Conservation (phyloP, 2,113 vertebrate genomes). For the Ifrita kowaldi region DNA sequence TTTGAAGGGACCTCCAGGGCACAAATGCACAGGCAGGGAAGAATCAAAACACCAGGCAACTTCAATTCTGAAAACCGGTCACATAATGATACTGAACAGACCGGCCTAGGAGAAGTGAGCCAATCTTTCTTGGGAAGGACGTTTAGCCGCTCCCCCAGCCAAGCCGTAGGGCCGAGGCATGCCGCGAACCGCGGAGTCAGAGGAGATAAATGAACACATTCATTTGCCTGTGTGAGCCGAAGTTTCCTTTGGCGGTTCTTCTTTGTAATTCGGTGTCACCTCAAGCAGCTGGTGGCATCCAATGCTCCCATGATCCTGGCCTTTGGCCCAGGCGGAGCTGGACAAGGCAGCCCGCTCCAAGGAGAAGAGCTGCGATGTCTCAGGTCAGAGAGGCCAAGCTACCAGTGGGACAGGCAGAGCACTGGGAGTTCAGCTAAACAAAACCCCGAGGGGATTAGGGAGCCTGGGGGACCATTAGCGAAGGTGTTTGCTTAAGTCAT, state of each 20-base stretch:
- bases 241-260: constrained; percentile 75
- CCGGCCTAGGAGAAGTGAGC: constrained; percentile 71
- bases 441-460: constrained; percentile 79
- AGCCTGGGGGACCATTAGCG: constrained; percentile 83
- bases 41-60: constrained; percentile 81
- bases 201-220: constrained; percentile 83
- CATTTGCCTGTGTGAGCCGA: constrained; percentile 65
- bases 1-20: constrained; percentile 91
- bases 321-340: constrained; percentile 88
- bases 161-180: constrained; percentile 45
- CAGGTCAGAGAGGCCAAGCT: constrained; percentile 91
- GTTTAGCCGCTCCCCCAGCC: constrained; percentile 27
- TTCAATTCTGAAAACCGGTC: constrained; percentile 76
- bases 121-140: constrained; percentile 64
- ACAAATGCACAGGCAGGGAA: constrained; percentile 83
- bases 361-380: constrained; percentile 83
- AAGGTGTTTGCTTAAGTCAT: constrained; percentile 97
- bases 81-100: constrained; percentile 79
- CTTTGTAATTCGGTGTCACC: constrained; percentile 84
- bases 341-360: constrained; percentile 87
- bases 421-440: constrained; percentile 81
- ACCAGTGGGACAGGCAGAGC: constrained; percentile 81
- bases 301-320: constrained; percentile 82
- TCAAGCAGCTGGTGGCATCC: constrained; percentile 94
- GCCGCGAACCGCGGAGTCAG: not conserved